Evolutionary conservation across 2,888 invertebrate genomes (phyloP), one percentile per base, ranked within the genome.

Genomic region (Eremobia ochroleuca): DNA sequence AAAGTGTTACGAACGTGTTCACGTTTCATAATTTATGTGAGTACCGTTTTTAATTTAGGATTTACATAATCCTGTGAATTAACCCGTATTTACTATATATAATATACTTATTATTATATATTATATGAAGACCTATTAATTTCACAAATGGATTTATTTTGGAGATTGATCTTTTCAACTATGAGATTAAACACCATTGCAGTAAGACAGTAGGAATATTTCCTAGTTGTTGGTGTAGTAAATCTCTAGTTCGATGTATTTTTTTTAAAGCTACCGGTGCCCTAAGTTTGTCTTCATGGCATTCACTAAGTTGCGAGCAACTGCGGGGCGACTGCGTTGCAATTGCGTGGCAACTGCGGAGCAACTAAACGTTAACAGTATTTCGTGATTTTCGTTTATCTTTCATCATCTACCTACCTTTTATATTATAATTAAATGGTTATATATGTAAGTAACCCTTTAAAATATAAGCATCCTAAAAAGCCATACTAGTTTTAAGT

Each of bases 401-500:
- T 13, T 77, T 31, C 43, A 43, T 43, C 4, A 31, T 71, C 11
- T 49, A 34, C 21, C 31, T 46, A 40, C 25, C 15, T 37, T 37
- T 18, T 76, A 76, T 40, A 59, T 46, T 59, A 49, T 49, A 52
- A 55, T 59, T 15, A 18, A 61, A 52, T 66, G 0, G 43, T n/a
- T 31, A 59, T 25, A 49, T 72, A 66, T 69, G 61, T 62, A 37
- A 25, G 61, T 62, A 37, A 25, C 6, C 40, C 5, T 61, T 25
- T 82, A 49, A 58, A 0, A 59, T 37, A 62, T 73, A 68, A 58
- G 40, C 28, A 70, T 73, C 72, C 83, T 82, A 72, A 55, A 65
- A 80, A 25, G 86, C 76, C 82, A 88, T 83, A 72, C 25, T 85
- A 87, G 74, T 52, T 59, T 76, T 77, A 86, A 85, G 66, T 87